Evolutionary conservation across 2,113 vertebrate species (phyloP), one percentile per base, ranked within the genome.

Genomic region (Pedionomus torquatus): DNA sequence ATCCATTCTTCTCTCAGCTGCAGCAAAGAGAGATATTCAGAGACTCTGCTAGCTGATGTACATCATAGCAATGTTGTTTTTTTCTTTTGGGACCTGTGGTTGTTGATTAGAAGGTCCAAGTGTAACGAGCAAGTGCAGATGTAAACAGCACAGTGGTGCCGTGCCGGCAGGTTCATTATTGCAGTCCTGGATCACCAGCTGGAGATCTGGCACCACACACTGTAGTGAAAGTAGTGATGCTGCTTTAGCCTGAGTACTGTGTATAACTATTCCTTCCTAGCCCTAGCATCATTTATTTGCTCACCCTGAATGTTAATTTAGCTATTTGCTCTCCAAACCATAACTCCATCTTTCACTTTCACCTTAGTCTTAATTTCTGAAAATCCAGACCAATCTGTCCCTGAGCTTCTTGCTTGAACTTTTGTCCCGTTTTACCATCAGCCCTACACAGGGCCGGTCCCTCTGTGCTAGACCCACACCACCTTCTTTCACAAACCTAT

Each of bases 131-230:
- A 0, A 83, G 60, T 7, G 4, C 39, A 35, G 58, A 31, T 26
- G 64, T 46, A 35, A 66, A 16, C 1, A 4, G 20, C 41, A 17
- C 1, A 2, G 26, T n/a, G 13, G 57, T 2, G 5, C 51, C 46
- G 43, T 33, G 75, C 51, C 1, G 0, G n/a, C 1, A 1, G 43
- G 5, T 49, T 51, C 54, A n/a, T 58, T 58, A 1, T 7, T 12
- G 55, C n/a, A 20, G 24, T 17, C 46, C 76, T 15, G 17, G 10
- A 0, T 54, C 1, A 2, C 51, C 28, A 8, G 26, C 49, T 31
- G 1, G 0, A 30, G 13, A 2, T 5, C 37, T 49, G 74, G 31
- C 54, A 52, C 43, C 31, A 4, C 2, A 2, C 0, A 0, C 39
- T 76, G 41, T 6, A 48, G 3, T 13, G 26, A n/a, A n/a, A 21